A percentile compares a stretch with the other conserved stretches of the same genome.
Conservation (phyloP, 2,113 vertebrate genomes). For the Butorides virescens region DNA sequence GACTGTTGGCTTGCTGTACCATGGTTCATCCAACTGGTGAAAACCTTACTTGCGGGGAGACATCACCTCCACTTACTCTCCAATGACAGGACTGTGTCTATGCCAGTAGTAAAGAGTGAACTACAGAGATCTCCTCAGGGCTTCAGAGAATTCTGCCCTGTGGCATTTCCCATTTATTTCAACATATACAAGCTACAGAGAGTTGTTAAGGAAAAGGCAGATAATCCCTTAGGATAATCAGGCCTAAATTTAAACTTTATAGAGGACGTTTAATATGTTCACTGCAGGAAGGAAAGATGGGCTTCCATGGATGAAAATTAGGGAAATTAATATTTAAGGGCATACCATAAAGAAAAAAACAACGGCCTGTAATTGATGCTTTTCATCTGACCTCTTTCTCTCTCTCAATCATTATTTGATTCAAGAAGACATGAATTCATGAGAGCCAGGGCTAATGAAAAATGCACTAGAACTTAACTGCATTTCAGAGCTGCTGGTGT, state of each 20-base stretch:
- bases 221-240: not conserved
- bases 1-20: not conserved
- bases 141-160: not conserved
- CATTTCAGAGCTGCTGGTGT: constrained; percentile 27
- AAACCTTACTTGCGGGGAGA: not conserved
- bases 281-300: not conserved
- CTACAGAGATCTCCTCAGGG: not conserved
- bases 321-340: not conserved
- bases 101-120: not conserved
- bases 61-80: not conserved
- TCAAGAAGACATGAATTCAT: not conserved
- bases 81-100: not conserved
- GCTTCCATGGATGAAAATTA: not conserved
- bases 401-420: not conserved
- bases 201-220: not conserved
- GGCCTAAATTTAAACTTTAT: not conserved
- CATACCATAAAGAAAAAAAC: not conserved
- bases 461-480: constrained; percentile 44
- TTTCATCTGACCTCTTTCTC: constrained; percentile 6
- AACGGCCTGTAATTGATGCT: not conserved
- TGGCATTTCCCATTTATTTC: not conserved
- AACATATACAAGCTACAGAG: not conserved
- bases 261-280: not conserved
- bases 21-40: not conserved
- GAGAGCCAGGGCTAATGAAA: constrained; percentile 26